Conservation (phyloP, 2,113 vertebrate species). For the Pycnonotus jocosus region DNA sequence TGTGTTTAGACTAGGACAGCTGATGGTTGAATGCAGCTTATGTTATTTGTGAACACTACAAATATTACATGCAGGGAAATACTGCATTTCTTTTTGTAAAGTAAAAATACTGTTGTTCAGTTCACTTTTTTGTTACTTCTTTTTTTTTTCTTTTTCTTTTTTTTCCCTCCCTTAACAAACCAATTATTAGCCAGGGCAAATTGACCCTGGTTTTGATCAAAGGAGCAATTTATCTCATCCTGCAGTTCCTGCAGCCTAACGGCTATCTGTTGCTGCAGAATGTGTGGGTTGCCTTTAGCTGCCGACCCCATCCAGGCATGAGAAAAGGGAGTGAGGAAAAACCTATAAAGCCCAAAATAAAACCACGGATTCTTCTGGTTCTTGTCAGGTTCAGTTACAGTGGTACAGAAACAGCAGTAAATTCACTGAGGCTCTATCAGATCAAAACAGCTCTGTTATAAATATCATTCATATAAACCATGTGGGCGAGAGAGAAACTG, state of each 20-base stretch:
- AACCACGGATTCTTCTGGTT: slow-evolving; percentile 22
- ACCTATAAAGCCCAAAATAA: slow-evolving; percentile 50
- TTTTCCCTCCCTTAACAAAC: neutral
- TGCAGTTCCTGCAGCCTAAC: neutral
- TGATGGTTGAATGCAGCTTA: neutral
- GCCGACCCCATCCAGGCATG: neutral
- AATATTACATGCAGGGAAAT: neutral
- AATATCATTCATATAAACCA: slow-evolving; percentile 44
- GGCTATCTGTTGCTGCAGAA: slow-evolving; percentile 1
- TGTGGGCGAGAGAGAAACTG: neutral
- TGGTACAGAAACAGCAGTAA: slow-evolving; percentile 40
- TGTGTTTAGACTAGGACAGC: neutral
- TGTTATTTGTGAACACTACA: neutral
- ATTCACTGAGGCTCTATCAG: slow-evolving; percentile 40
- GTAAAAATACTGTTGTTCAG: neutral
- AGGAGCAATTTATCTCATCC: neutral
- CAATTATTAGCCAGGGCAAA: neutral
- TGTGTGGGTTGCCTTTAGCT: neutral
- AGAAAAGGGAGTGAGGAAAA: slow-evolving; percentile 30
- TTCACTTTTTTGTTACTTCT: neutral
- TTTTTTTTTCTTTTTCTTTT: neutral
- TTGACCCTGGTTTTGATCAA: slow-evolving; percentile 29
- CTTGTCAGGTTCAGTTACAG: slow-evolving; percentile 44
- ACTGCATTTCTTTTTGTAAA: neutral
- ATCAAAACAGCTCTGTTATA: slow-evolving; percentile 45